Percentiles rank a stretch among this genome's conserved stretches.
Evolutionary conservation across 2,888 invertebrate genomes (phyloP).

Genomic region (Cerceris ruficornis): DNA sequence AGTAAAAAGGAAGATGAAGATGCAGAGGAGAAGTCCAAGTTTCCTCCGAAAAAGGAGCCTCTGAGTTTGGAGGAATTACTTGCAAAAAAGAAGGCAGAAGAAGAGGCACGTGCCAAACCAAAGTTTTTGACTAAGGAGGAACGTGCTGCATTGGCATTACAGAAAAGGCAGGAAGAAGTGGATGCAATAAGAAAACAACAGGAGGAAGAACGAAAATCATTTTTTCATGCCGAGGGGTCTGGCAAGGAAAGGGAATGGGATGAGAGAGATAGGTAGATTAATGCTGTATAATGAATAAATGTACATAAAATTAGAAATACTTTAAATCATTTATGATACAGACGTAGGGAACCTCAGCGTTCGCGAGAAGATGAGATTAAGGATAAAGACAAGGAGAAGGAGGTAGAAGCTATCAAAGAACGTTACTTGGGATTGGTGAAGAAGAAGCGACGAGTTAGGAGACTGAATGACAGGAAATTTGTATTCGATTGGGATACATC

Average conservation of each 20-base stretch:
- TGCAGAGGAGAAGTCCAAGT: constrained; percentile 65
- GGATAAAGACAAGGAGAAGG: constrained; percentile 94
- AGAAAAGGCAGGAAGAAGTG: constrained; percentile 94
- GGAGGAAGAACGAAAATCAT: constrained; percentile 85
- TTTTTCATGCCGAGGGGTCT: constrained; percentile 70
- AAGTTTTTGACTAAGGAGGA: constrained; percentile 98
- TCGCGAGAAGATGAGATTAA: constrained; percentile 84
- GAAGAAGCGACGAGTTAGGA: constrained; percentile 94
- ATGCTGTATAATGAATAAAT: constrained; percentile 6
- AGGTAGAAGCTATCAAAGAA: constrained; percentile 97
- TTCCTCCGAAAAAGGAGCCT: constrained; percentile 88
- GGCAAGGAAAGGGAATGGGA: constrained; percentile 81
- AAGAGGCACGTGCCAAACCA: constrained; percentile 97
- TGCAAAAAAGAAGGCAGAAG: constrained; percentile 97
- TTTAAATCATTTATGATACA: constrained; percentile 37
- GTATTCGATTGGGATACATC: constrained; percentile 99
- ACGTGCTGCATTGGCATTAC: constrained; percentile 93
- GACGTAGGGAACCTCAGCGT: constrained; percentile 78
- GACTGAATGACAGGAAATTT: constrained; percentile 99
- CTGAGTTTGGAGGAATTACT: constrained; percentile 97
- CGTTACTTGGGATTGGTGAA: constrained; percentile 96
- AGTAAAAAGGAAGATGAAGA: constrained; percentile 76
- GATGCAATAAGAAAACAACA: constrained; percentile 89
- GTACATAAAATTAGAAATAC: not conserved
- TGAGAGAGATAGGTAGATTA: constrained; percentile 78